Evolutionary conservation across 2,888 invertebrate genomes (phyloP).

Genomic region (Mechanitis mazaeus): DNA sequence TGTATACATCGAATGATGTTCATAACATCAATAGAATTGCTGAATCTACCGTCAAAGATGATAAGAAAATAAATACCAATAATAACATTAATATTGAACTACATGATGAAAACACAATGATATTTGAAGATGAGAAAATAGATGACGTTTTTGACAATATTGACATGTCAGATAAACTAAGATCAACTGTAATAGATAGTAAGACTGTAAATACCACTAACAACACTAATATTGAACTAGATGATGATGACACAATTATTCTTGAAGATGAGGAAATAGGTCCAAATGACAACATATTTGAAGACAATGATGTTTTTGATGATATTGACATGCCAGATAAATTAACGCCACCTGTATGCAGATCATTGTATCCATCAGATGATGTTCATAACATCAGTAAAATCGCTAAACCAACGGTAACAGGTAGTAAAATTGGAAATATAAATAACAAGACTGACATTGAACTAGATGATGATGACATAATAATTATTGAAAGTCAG

Average conservation of each 20-base stretch:
- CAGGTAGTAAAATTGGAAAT: no score
- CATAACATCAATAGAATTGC: no score
- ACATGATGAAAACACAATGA: no score
- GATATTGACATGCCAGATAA: neutral
- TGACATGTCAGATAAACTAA: no score
- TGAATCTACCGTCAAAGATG: no score
- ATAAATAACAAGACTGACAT: conserved; percentile 41
- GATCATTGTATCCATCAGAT: neutral
- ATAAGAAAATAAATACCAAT: no score
- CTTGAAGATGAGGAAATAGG: neutral
- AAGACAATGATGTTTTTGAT: neutral
- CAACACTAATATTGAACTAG: neutral
- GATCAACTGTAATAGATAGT: neutral
- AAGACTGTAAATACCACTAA: neutral
- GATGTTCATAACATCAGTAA: neutral
- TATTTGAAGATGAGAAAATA: no score
- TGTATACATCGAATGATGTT: no score
- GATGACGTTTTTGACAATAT: no score
- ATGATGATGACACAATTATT: no score
- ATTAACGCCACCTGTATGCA: neutral
- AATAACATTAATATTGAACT: no score
- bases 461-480: conserved; percentile 46
- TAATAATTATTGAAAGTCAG: conserved; percentile 4
- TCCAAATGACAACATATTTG: neutral
- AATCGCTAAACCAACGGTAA: no score